Conservation (phyloP, 2,888 invertebrate species). For the Stictocephala bisonia region DNA sequence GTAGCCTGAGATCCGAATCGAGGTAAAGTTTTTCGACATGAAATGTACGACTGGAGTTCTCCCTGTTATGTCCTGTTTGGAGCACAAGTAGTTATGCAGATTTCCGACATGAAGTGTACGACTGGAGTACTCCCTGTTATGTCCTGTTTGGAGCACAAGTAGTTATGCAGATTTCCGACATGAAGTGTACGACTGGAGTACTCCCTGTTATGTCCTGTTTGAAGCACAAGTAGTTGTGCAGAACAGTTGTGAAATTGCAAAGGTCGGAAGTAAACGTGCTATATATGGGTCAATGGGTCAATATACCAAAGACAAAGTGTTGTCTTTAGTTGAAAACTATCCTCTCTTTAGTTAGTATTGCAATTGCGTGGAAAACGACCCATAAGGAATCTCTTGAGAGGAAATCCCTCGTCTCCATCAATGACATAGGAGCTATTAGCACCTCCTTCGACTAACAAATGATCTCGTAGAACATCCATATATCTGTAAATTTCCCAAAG, state of each 20-base stretch:
- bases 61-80: background rate
- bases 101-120: background rate
- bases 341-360: background rate
- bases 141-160: background rate
- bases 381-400: background rate
- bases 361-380: background rate
- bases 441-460: background rate
- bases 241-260: background rate
- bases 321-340: background rate
- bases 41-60: background rate
- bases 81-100: background rate
- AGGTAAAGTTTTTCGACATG: background rate
- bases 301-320: background rate
- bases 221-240: background rate
- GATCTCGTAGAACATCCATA: background rate
- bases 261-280: background rate
- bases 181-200: background rate
- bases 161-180: background rate
- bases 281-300: background rate
- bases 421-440: background rate
- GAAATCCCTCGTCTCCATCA: background rate
- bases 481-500: background rate
- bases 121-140: background rate
- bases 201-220: background rate
- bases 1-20: background rate